Conservation (phyloP, 2,113 vertebrate genomes). For the Phalacrocorax pelagicus region DNA sequence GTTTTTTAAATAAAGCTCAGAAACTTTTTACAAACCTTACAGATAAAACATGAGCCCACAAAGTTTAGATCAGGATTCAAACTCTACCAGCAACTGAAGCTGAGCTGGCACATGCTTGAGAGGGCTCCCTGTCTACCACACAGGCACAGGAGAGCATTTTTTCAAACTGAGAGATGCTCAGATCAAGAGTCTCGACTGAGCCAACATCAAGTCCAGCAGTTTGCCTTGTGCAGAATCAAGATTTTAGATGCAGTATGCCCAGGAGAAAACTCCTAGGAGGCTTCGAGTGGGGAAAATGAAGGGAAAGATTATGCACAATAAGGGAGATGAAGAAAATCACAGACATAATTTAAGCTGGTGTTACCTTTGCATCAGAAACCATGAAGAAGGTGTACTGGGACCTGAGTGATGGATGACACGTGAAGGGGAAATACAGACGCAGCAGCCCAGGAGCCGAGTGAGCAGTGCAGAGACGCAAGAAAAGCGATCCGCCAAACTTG, state of each 20-base stretch:
- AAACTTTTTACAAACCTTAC: not conserved
- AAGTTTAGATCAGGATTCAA: not conserved
- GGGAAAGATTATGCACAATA: not conserved
- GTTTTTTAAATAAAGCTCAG: not conserved
- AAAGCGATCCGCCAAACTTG: accelerated
- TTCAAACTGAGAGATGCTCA: not conserved
- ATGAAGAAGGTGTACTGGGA: not conserved
- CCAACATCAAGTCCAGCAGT: not conserved
- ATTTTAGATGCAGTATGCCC: not conserved
- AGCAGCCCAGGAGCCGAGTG: accelerated
- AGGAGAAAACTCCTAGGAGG: not conserved
- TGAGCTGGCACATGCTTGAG: not conserved
- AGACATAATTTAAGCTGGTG: not conserved
- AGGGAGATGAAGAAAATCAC: not conserved
- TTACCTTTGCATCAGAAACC: not conserved
- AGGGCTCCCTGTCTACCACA: not conserved
- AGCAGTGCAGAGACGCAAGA: accelerated
- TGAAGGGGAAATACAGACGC: not conserved
- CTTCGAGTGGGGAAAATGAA: not conserved
- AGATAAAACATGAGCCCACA: not conserved
- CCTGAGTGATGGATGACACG: not conserved
- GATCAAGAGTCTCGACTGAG: not conserved
- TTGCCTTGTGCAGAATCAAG: not conserved
- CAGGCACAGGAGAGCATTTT: not conserved
- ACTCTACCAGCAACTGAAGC: not conserved